Percentiles rank a stretch among this genome's conserved stretches.
These are phyloP conservation scores for Hormiphora californensis DNA, from an alignment of 37 sponge, comb jelly and placozoan genomes.

Conservation along the genomic window DNA sequence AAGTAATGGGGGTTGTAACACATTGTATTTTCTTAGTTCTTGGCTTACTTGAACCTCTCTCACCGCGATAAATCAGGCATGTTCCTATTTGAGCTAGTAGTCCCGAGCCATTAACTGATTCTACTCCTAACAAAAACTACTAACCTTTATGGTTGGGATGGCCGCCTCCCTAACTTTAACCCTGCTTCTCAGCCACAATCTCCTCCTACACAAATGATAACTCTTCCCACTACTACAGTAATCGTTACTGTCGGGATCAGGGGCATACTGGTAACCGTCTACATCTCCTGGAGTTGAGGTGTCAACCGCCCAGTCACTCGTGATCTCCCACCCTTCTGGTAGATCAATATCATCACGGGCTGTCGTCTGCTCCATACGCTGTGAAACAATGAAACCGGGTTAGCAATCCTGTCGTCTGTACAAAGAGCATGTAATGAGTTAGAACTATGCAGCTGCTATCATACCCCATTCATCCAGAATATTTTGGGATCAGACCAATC, in stretches of 20 bases:
- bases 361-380: slow-evolving; percentile 7
- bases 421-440: neutral
- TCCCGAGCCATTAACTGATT: neutral
- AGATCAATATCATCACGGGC: neutral
- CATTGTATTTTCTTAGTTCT: too few species aligned
- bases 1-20: neutral
- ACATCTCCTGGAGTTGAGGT: neutral
- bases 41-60: too few species aligned
- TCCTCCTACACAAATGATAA: neutral
- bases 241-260: neutral
- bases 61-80: neutral
- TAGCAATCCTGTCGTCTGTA: neutral
- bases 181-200: slow-evolving; percentile 5
- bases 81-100: neutral
- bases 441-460: neutral
- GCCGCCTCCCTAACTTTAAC: neutral
- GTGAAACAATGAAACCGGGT: neutral
- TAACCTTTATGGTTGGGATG: neutral
- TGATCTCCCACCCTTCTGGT: neutral
- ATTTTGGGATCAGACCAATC: slow-evolving; percentile 4
- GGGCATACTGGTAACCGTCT: slow-evolving; percentile 9
- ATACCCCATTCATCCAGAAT: slow-evolving; percentile 10
- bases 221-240: neutral
- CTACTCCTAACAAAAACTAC: neutral
- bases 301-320: neutral